Evolutionary conservation across 2,113 vertebrate species (phyloP).

Genomic region (Trichomycterus rosablanca): DNA sequence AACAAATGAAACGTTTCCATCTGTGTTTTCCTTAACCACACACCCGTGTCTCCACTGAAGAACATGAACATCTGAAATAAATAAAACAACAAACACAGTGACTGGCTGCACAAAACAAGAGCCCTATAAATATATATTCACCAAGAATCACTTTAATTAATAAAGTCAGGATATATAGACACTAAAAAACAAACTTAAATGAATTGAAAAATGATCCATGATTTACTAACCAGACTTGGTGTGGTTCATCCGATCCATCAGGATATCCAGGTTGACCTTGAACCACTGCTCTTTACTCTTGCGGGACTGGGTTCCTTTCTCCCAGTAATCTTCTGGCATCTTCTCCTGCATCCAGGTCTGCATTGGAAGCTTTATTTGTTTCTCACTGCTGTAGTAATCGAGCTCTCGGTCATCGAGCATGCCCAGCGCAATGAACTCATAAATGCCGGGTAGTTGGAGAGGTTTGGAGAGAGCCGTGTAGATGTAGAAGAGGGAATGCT

Average conservation of each 20-base stretch:
- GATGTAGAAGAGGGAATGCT: not conserved
- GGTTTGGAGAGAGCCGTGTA: slow-evolving; percentile 3
- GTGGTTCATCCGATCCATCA: slow-evolving; percentile 39
- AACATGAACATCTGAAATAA: slow-evolving; percentile 31
- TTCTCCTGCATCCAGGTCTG: slow-evolving; percentile 26
- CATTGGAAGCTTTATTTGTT: not conserved
- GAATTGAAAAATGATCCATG: too few species aligned
- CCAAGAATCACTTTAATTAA: too few species aligned
- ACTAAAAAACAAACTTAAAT: too few species aligned
- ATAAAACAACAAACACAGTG: not conserved
- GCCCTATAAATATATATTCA: too few species aligned
- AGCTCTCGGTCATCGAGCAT: not conserved
- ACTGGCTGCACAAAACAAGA: too few species aligned
- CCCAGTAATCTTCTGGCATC: slow-evolving; percentile 36
- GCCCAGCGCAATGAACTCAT: not conserved
- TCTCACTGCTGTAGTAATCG: not conserved
- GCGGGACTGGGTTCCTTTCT: slow-evolving; percentile 38
- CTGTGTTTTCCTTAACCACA: not conserved
- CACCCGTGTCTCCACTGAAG: slow-evolving; percentile 45
- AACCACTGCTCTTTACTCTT: slow-evolving; percentile 46
- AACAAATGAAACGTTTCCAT: not conserved
- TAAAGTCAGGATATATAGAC: too few species aligned
- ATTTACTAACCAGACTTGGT: slow-evolving; percentile 9
- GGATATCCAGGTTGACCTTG: slow-evolving; percentile 44
- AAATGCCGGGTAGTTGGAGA: not conserved